Conservation (phyloP, 2,888 invertebrate species). For the Meteorus colon region DNA sequence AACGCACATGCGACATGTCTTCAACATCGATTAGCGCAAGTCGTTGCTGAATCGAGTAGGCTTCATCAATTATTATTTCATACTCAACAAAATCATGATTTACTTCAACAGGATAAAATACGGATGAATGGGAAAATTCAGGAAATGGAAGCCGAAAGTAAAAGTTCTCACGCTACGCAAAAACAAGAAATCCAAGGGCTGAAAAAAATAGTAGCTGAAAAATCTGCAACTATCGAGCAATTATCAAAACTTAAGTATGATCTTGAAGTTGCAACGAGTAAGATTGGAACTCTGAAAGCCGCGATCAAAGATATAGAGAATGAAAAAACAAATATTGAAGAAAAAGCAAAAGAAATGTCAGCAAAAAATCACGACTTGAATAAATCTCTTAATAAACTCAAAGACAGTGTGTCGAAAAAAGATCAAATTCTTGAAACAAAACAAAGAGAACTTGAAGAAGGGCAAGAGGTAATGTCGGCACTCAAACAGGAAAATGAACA, state of each 20-base stretch:
- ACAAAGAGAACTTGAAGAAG: constrained; percentile 59
- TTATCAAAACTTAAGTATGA: constrained; percentile 54
- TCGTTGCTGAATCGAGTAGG: constrained; percentile 74
- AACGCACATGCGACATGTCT: constrained; percentile 74
- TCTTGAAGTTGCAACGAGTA: constrained; percentile 53
- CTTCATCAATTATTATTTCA: constrained; percentile 74
- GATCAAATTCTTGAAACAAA: constrained; percentile 65
- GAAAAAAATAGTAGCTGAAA: constrained; percentile 64
- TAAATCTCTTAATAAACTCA: constrained; percentile 55
- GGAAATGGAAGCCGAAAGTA: constrained; percentile 60
- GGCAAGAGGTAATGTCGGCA: constrained; percentile 61
- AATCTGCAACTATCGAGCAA: constrained; percentile 56
- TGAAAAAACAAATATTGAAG: constrained; percentile 48
- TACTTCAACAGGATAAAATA: constrained; percentile 67
- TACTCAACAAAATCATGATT: constrained; percentile 75
- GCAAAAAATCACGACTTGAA: constrained; percentile 55
- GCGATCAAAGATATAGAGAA: constrained; percentile 54
- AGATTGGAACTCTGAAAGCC: constrained; percentile 52
- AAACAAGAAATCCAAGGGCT: constrained; percentile 62
- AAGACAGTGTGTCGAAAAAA: constrained; percentile 59
- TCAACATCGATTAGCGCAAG: constrained; percentile 74
- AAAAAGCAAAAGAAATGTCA: constrained; percentile 49
- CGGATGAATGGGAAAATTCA: constrained; percentile 58
- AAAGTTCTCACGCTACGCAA: constrained; percentile 54
- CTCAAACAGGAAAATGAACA: constrained; percentile 64